A percentile compares a stretch with the other conserved stretches of the same genome.
Conservation (phyloP, 2,797 vertebrate genomes). For the Melanotaenia parkinsoni region DNA sequence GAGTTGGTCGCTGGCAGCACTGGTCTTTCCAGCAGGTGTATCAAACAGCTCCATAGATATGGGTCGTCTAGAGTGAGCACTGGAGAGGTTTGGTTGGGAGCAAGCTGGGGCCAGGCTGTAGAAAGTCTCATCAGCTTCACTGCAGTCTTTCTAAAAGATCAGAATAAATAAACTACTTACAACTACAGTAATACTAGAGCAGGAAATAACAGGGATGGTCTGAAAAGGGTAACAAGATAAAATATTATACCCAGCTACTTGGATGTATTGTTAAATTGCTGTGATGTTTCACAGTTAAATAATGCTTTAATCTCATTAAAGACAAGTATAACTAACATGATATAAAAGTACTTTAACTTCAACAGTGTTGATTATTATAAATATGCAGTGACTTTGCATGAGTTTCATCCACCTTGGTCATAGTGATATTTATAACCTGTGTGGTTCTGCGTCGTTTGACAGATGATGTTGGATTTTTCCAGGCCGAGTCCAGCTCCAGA, state of each 20-base stretch:
- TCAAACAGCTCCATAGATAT: constrained; percentile 77
- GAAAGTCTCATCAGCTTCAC: constrained; percentile 81
- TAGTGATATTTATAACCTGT: constrained; percentile 92
- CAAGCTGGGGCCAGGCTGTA: constrained; percentile 78
- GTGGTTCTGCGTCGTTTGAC: constrained; percentile 87
- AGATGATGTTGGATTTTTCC: constrained; percentile 82
- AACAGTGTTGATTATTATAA: not conserved
- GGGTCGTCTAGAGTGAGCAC: constrained; percentile 61
- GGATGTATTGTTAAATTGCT: not conserved
- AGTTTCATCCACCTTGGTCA: constrained; percentile 87
- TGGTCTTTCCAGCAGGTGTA: constrained; percentile 44
- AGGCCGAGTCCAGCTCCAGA: constrained; percentile 79
- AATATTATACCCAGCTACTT: not conserved
- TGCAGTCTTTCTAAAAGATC: constrained; percentile 74
- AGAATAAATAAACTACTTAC: constrained; percentile 17
- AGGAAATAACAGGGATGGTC: constrained; percentile 3
- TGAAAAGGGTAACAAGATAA: not conserved
- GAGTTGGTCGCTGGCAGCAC: constrained; percentile 78
- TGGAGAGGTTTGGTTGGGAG: constrained; percentile 77
- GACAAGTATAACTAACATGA: not conserved
- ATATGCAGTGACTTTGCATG: constrained; percentile 13
- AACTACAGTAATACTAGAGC: not conserved
- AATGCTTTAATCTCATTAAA: not conserved
- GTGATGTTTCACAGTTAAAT: not conserved
- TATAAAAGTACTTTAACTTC: not conserved